Evolutionary conservation across 2,888 invertebrate species (phyloP).

Genomic region (Andrena chrysosceles): DNA sequence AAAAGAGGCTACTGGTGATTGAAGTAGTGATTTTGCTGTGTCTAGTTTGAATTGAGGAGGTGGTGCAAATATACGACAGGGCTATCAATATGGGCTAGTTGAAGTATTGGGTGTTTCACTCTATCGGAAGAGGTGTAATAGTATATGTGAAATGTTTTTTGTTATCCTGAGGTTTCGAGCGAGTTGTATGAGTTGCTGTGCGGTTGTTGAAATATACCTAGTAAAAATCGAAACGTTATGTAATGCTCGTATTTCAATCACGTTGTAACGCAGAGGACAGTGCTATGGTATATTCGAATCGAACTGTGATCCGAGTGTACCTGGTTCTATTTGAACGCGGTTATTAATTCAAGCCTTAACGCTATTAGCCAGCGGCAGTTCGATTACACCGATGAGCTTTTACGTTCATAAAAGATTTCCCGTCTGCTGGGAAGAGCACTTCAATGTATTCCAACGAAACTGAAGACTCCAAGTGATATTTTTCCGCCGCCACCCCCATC

Average conservation of each 20-base stretch:
- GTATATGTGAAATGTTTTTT: too few species aligned
- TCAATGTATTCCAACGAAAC: constrained; percentile 4
- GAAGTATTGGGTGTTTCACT: too few species aligned
- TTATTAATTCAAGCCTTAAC: constrained; percentile 14
- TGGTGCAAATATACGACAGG: too few species aligned
- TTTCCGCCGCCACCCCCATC: not conserved
- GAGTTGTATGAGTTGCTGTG: not conserved
- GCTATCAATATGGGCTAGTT: too few species aligned
- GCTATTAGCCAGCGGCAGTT: not conserved
- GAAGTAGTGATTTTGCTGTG: too few species aligned
- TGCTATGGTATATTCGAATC: not conserved
- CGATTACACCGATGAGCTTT: constrained; percentile 7
- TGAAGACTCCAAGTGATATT: not conserved
- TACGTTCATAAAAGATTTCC: constrained; percentile 1
- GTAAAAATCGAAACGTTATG: not conserved
- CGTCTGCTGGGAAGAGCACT: not conserved
- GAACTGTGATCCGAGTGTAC: not conserved
- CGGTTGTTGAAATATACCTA: not conserved
- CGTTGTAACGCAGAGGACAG: not conserved
- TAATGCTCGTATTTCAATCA: not conserved
- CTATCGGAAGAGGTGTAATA: too few species aligned
- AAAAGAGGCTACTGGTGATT: too few species aligned
- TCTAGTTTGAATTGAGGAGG: too few species aligned
- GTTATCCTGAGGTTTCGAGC: not conserved
- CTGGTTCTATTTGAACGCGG: constrained; percentile 11